Base-by-base conservation (phyloP, 2,113 vertebrate genomes). In the Podilymbus podiceps region DNA sequence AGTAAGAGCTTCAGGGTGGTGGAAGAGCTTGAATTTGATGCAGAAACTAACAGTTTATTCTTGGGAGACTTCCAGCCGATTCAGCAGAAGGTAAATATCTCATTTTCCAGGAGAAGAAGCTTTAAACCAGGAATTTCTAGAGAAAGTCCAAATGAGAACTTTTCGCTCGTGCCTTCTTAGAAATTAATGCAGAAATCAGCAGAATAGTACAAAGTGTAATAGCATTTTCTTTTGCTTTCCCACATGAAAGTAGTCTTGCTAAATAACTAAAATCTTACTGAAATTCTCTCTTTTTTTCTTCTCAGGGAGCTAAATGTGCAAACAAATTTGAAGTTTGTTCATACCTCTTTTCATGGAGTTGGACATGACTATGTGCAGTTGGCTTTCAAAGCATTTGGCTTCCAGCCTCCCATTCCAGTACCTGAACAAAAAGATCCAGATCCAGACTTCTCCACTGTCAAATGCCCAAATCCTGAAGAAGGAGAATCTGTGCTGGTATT, bases 401-500 rank as follows among this genome's bases (percentile, higher is more conserved):
- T 99, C 33, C 85, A 98, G 64, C 98, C 99, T 12, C 99, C 99
- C 18, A 99, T 99, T 89, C 98, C 99, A 15, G 99, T 99, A 21
- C 99, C 98, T 0, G 99, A 99, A 86, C 99, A 99, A 93, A 99
- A 98, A 72, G 98, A 99, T 93, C 99, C 99, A 0, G 99, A 99
- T 88, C 99, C 99, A 24, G 97, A 99, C 73, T 99, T 99, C 91
- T 98, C 99, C 35, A 98, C 99, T 2, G 98, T 99, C 86, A 98
- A 96, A 95, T 99, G 99, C 66, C 99, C 99, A 27, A 99, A 99
- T 96, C 99, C 99, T 2, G 99, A 99, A 88, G 99, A 99, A 96
- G 99, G 99, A 47, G 98, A 98, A 95, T 98, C 98, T 5, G 99
- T 99, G 63, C 98, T 99, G 99, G 99, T 99, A 97, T 93, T 82